phyloP scores from a whole-genome alignment of 2,797 vertebrate genomes.

The Presbytis comata region DNA sequence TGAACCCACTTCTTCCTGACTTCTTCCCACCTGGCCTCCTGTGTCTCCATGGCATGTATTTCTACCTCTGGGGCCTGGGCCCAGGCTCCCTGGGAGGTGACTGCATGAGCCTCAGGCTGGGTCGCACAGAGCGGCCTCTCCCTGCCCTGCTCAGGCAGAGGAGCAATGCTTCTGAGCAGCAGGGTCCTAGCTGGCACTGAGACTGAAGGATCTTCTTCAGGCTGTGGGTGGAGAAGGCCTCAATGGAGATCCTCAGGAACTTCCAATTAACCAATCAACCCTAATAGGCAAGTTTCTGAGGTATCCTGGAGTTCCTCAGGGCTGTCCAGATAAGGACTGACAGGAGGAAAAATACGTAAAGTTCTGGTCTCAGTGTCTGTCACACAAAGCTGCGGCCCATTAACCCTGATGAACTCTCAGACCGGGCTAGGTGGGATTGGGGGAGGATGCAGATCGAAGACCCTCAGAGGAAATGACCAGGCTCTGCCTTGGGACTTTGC shows the following conservation, averaged over 20 bases:
- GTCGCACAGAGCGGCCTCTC: background rate
- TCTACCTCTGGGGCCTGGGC: background rate
- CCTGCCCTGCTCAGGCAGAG: background rate
- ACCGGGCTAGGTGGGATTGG: rapidly evolving
- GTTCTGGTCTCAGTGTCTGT: constrained; percentile 52
- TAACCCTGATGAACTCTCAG: background rate
- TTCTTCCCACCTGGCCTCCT: background rate
- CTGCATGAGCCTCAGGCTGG: background rate
- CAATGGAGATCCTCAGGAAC: constrained; percentile 34
- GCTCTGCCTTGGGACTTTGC: background rate
- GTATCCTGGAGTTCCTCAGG: constrained; percentile 79
- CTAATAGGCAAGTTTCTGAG: background rate
- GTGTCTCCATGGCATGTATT: background rate
- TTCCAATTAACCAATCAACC: constrained; percentile 49
- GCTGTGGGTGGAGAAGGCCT: background rate
- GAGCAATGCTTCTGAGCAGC: background rate
- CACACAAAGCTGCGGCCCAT: background rate
- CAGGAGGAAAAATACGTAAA: constrained; percentile 64
- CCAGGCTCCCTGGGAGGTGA: background rate
- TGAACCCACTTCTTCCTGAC: background rate
- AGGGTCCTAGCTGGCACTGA: background rate
- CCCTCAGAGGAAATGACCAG: background rate
- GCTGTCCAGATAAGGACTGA: constrained; percentile 68
- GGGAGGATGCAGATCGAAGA: background rate
- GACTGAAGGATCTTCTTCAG: background rate